These are phyloP conservation scores for Lithobates pipiens DNA, from an alignment of 2,797 vertebrate species.

Conservation along the genomic window DNA sequence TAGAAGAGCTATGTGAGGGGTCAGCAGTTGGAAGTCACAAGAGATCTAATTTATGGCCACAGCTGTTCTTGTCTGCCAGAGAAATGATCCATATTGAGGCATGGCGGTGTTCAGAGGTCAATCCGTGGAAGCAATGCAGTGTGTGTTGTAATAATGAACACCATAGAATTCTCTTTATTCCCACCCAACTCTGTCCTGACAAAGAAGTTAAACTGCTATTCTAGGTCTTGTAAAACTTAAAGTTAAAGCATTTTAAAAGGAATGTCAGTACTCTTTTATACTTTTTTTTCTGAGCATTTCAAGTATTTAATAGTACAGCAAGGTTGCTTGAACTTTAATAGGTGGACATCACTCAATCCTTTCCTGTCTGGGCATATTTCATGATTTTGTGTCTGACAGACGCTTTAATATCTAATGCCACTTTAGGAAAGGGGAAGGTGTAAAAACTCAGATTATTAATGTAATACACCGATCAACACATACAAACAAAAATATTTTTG, in stretches of 20 bases:
- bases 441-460: too few relatives aligned
- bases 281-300: accelerated
- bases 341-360: too few relatives aligned
- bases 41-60: conserved; percentile 42
- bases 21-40: conserved; percentile 10
- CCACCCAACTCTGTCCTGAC: neutral
- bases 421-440: too few relatives aligned
- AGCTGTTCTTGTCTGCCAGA: conserved; percentile 16
- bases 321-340: too few relatives aligned
- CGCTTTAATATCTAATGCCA: too few relatives aligned
- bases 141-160: conserved; percentile 11
- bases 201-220: neutral
- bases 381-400: too few relatives aligned
- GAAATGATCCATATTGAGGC: conserved; percentile 21
- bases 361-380: too few relatives aligned
- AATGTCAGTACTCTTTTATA: neutral
- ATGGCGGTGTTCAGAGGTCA: conserved; percentile 11
- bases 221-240: neutral
- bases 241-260: neutral
- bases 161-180: conserved; percentile 7
- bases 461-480: too few relatives aligned
- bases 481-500: too few relatives aligned
- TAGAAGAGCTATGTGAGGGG: neutral
- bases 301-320: too few relatives aligned
- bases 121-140: neutral